These are phyloP conservation scores for Diorhabda sublineata DNA, from an alignment of 1,140 invertebrate species.

Conservation along the genomic window DNA sequence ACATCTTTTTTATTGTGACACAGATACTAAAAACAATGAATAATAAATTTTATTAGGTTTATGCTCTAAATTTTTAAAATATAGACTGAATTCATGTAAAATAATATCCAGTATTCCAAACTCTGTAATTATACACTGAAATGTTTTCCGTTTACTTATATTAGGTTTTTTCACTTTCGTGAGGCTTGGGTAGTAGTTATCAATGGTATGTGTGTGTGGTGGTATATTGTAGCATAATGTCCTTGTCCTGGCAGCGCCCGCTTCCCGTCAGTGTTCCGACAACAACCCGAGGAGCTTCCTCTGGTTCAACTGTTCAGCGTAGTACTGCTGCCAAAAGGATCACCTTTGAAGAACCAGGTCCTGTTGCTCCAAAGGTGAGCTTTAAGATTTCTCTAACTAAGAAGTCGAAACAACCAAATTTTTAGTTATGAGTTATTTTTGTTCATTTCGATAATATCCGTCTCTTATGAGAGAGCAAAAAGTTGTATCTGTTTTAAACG, in stretches of 20 bases:
- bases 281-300: not conserved
- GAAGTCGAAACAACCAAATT: too few species aligned
- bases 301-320: conserved; percentile 30
- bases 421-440: too few species aligned
- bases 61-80: too few species aligned
- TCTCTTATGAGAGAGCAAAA: too few species aligned
- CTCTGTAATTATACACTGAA: not conserved
- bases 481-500: too few species aligned
- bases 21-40: too few species aligned
- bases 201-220: conserved; percentile 35
- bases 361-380: conserved; percentile 47
- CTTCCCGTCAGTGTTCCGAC: conserved; percentile 38
- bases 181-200: conserved; percentile 20
- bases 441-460: too few species aligned
- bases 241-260: conserved; percentile 44
- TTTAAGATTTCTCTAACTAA: not conserved
- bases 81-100: too few species aligned
- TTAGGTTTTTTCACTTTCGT: conserved; percentile 5
- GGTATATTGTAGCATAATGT: conserved; percentile 43
- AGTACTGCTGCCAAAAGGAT: conserved; percentile 49
- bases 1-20: too few species aligned
- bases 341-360: conserved; percentile 45
- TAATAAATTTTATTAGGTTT: too few species aligned
- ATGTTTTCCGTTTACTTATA: conserved; percentile 17
- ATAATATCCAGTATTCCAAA: too few species aligned